Evolutionary conservation across 2,888 invertebrate genomes (phyloP).

Genomic region (Aleiodes alternator): DNA sequence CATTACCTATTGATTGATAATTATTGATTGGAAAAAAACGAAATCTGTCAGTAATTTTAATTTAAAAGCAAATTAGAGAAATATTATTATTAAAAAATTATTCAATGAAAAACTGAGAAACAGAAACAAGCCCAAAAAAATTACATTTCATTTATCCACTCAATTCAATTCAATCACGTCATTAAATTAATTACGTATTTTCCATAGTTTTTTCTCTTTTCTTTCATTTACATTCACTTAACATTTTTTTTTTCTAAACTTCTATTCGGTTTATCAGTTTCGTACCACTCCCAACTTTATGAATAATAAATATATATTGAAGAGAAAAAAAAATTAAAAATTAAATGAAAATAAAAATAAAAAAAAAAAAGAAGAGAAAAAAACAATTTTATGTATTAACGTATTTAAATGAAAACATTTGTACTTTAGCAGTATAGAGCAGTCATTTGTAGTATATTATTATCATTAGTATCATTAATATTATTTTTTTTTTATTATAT

Average conservation of each 20-base stretch:
- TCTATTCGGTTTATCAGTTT: constrained; percentile 37
- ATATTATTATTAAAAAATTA: neutral
- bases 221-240: constrained; percentile 14
- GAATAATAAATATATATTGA: constrained; percentile 56
- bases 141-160: constrained; percentile 21
- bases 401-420: constrained; percentile 75
- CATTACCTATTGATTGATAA: no score
- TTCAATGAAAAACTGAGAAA: neutral
- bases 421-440: constrained; percentile 76
- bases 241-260: constrained; percentile 38
- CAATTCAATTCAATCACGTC: constrained; percentile 29
- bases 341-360: constrained; percentile 38
- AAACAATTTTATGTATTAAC: constrained; percentile 65
- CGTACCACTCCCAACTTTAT: constrained; percentile 45
- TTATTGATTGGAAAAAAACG: no score
- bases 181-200: constrained; percentile 47
- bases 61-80: neutral
- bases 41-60: neutral
- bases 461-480: constrained; percentile 64
- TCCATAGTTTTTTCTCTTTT: neutral
- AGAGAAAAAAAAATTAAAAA: constrained; percentile 57
- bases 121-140: neutral
- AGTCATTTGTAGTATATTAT: constrained; percentile 72
- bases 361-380: constrained; percentile 52
- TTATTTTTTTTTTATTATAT: constrained; percentile 57